phyloP scores from a whole-genome alignment of 2,888 invertebrate species.

The Dromius quadrimaculatus region DNA sequence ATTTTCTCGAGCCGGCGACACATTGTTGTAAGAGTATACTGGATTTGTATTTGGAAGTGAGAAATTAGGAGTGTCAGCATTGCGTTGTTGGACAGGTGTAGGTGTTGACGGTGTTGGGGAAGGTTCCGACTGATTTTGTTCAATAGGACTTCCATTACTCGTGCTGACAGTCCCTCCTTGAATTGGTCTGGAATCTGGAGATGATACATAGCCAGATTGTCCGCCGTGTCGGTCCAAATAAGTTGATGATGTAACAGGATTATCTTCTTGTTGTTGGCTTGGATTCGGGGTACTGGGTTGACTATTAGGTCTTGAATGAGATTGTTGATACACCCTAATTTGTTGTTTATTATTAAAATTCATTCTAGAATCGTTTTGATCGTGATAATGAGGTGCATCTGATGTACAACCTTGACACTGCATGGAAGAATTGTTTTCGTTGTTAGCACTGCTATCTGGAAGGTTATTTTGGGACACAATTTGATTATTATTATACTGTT shows the following conservation, averaged over 20 bases:
- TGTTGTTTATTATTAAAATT: constrained; percentile 33
- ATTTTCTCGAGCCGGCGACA: constrained; percentile 68
- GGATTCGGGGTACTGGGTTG: constrained; percentile 71
- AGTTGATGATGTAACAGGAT: constrained; percentile 78
- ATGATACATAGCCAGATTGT: constrained; percentile 61
- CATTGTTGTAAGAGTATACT: constrained; percentile 55
- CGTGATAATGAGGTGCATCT: constrained; percentile 66
- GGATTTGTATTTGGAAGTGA: constrained; percentile 28
- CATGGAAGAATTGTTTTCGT: constrained; percentile 60
- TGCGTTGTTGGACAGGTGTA: constrained; percentile 65
- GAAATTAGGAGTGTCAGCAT: constrained; percentile 66
- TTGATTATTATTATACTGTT: constrained; percentile 56
- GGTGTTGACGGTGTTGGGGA: constrained; percentile 73
- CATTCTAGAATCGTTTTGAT: constrained; percentile 50
- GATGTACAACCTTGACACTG: constrained; percentile 71
- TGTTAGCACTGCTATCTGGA: constrained; percentile 61
- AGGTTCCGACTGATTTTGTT: constrained; percentile 69
- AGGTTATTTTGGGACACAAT: constrained; percentile 56
- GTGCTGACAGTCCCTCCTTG: constrained; percentile 89
- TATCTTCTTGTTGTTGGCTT: constrained; percentile 69
- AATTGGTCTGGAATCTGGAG: constrained; percentile 78
- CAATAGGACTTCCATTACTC: constrained; percentile 81
- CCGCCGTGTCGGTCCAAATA: constrained; percentile 71
- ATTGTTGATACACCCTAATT: constrained; percentile 50
- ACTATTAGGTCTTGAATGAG: constrained; percentile 67